A percentile compares a stretch with the other conserved stretches of the same genome.
Conservation (phyloP, 2,113 vertebrate species). For the Plestiodon gilberti region DNA sequence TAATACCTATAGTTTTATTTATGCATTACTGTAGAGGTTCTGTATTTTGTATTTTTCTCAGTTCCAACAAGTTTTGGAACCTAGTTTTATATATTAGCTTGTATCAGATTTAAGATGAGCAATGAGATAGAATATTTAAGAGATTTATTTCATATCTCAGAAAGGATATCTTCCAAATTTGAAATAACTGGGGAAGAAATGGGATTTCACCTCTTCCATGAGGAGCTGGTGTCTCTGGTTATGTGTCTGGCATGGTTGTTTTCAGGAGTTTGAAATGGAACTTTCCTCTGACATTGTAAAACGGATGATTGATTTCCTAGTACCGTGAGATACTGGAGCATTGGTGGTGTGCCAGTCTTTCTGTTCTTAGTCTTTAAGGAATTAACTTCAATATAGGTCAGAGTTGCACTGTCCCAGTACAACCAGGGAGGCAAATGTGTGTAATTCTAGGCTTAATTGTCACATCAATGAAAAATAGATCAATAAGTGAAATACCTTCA, state of each 20-base stretch:
- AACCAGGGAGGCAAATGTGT: background rate
- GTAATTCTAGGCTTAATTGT: constrained; percentile 20
- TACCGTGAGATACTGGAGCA: constrained; percentile 35
- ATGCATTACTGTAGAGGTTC: constrained; percentile 71
- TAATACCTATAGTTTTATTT: constrained; percentile 80
- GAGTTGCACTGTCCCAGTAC: background rate
- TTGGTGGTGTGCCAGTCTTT: constrained; percentile 31
- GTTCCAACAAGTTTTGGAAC: constrained; percentile 66
- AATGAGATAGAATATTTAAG: constrained; percentile 48
- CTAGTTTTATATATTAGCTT: constrained; percentile 65
- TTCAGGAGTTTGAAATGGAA: constrained; percentile 45
- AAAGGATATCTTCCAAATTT: constrained; percentile 1
- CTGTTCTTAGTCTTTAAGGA: constrained; percentile 40
- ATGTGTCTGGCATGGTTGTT: constrained; percentile 52
- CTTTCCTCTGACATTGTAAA: constrained; percentile 13
- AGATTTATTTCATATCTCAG: constrained; percentile 61
- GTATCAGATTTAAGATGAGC: constrained; percentile 55
- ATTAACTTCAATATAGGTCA: constrained; percentile 8
- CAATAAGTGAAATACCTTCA: constrained; percentile 31
- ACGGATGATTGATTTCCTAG: background rate
- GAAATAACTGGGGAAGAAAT: constrained; percentile 42
- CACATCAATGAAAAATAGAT: background rate
- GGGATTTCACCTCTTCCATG: constrained; percentile 59
- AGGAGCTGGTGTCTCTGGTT: constrained; percentile 70
- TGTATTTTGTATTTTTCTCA: constrained; percentile 72